phyloP scores from a whole-genome alignment of 1,140 invertebrate genomes.

The Drosophila tropicalis region DNA sequence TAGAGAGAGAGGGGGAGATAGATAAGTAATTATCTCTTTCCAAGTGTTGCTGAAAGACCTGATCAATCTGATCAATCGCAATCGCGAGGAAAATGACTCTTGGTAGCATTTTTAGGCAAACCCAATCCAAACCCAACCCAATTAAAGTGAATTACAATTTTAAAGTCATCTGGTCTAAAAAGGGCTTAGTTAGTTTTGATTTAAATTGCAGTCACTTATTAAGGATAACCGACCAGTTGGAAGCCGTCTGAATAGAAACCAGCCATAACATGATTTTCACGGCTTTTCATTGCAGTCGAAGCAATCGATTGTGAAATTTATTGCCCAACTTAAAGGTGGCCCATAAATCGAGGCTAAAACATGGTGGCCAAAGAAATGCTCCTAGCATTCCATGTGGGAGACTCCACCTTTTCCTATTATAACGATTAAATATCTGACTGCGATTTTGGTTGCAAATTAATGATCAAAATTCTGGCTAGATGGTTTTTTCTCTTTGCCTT shows the following conservation, averaged over 20 bases:
- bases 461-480: constrained; percentile 46
- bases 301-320: constrained; percentile 44
- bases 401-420: neutral
- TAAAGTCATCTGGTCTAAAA: too few relatives aligned
- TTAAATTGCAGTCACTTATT: constrained; percentile 22
- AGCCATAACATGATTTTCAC: neutral
- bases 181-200: too few relatives aligned
- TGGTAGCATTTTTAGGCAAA: too few relatives aligned
- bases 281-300: constrained; percentile 7
- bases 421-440: constrained; percentile 15
- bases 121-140: too few relatives aligned
- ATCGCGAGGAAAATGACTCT: too few relatives aligned
- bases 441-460: constrained; percentile 53
- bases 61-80: too few relatives aligned
- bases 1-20: too few relatives aligned
- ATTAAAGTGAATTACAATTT: too few relatives aligned
- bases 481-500: neutral
- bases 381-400: neutral
- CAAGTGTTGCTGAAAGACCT: too few relatives aligned
- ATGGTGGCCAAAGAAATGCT: constrained; percentile 16
- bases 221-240: neutral
- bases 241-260: neutral
- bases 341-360: constrained; percentile 58
- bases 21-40: too few relatives aligned
- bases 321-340: constrained; percentile 31